phyloP scores from a whole-genome alignment of 1,140 invertebrate species.

The Drosophila mojavensis region DNA sequence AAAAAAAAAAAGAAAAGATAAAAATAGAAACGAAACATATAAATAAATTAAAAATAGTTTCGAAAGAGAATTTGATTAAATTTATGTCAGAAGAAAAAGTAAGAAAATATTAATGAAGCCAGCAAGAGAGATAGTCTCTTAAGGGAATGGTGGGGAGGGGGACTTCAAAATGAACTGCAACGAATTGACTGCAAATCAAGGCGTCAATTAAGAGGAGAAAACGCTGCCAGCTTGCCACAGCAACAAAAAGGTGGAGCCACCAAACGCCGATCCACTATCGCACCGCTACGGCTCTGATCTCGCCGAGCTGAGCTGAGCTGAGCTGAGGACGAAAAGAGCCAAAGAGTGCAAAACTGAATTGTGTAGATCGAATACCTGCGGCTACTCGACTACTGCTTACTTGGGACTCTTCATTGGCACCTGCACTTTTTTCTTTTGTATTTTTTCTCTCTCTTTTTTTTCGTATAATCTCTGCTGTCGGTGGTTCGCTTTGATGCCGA shows the following conservation, averaged over 20 bases:
- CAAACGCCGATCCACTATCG: conserved; percentile 36
- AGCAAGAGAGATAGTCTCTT: too few relatives aligned
- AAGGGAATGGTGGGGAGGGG: too few relatives aligned
- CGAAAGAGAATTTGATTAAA: conserved; percentile 1
- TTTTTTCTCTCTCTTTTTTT: conserved; percentile 18
- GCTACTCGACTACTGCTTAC: background rate
- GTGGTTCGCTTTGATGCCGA: conserved; percentile 42
- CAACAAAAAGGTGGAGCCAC: conserved; percentile 53
- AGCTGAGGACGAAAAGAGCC: conserved; percentile 4
- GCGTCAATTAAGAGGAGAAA: conserved; percentile 50
- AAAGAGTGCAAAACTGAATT: background rate
- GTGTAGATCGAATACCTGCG: conserved; percentile 35
- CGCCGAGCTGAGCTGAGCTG: conserved; percentile 26
- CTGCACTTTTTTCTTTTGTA: conserved; percentile 16
- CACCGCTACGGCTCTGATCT: conserved; percentile 42
- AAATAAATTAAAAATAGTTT: conserved; percentile 12
- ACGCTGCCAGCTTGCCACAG: conserved; percentile 36
- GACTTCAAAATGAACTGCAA: background rate
- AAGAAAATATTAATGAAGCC: background rate
- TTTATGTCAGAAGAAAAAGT: background rate
- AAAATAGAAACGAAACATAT: conserved; percentile 13
- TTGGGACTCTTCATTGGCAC: conserved; percentile 39
- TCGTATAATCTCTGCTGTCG: conserved; percentile 36
- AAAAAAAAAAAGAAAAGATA: background rate
- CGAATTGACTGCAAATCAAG: conserved; percentile 48